Evolutionary conservation across 1,140 invertebrate genomes (phyloP).

Genomic region (Drosophila subpulchrella): DNA sequence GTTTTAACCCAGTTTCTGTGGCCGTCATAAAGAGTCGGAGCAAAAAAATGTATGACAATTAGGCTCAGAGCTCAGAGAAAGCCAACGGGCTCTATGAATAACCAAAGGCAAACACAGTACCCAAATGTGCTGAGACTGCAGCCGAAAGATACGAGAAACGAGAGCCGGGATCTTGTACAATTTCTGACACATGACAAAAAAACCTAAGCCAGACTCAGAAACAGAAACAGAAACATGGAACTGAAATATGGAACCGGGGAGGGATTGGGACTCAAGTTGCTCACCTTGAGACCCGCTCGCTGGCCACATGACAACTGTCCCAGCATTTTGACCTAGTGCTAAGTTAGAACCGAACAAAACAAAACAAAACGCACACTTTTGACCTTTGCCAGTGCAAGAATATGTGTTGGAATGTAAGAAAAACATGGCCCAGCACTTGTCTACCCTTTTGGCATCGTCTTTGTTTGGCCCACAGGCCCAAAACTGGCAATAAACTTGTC

Average conservation of each 20-base stretch:
- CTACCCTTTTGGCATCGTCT: constrained; percentile 79
- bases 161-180: constrained; percentile 23
- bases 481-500: constrained; percentile 81
- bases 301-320: constrained; percentile 63
- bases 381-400: constrained; percentile 60
- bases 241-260: neutral
- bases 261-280: constrained; percentile 47
- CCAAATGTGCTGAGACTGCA: constrained; percentile 41
- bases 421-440: constrained; percentile 65
- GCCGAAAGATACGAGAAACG: constrained; percentile 11
- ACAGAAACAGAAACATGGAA: neutral
- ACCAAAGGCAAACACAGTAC: constrained; percentile 23
- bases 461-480: constrained; percentile 72
- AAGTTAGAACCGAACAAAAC: neutral
- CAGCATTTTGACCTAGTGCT: constrained; percentile 51
- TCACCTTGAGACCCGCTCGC: constrained; percentile 56
- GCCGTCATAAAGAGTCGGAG: constrained; percentile 28
- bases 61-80: constrained; percentile 11
- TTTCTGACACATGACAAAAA: constrained; percentile 36
- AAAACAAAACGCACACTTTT: constrained; percentile 49
- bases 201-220: constrained; percentile 5
- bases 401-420: constrained; percentile 2
- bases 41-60: constrained; percentile 38
- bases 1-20: constrained; percentile 45
- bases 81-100: constrained; percentile 19